These are phyloP conservation scores for Tauraco erythrolophus DNA, from an alignment of 2,113 vertebrate species.

Conservation along the genomic window DNA sequence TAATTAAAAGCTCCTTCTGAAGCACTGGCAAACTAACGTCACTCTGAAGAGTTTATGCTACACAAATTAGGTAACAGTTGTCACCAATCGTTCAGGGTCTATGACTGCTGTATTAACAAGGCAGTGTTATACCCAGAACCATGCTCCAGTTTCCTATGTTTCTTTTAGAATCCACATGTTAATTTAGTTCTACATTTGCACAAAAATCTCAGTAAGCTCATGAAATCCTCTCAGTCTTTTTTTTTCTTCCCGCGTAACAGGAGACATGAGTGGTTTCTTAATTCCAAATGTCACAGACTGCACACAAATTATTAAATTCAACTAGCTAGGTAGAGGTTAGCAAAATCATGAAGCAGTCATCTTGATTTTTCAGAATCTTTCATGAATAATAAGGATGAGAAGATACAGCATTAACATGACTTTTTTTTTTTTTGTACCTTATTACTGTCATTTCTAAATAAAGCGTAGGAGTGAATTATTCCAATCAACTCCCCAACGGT, in stretches of 20 bases:
- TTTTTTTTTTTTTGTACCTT: not conserved
- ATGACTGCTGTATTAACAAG: not conserved
- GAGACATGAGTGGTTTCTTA: not conserved
- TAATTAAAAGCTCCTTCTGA: slow-evolving; percentile 48
- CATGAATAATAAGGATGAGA: not conserved
- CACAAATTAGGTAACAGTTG: not conserved
- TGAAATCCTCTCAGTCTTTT: not conserved
- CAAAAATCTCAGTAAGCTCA: not conserved
- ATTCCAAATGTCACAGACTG: not conserved
- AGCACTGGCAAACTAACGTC: not conserved
- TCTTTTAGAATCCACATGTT: not conserved
- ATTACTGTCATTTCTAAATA: slow-evolving; percentile 53
- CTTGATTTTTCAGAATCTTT: not conserved
- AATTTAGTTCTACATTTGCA: not conserved
- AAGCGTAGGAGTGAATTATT: slow-evolving; percentile 53
- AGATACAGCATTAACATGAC: not conserved
- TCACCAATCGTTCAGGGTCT: not conserved
- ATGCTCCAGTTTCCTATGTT: not conserved
- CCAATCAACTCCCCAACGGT: slow-evolving; percentile 24
- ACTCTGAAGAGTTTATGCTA: not conserved
- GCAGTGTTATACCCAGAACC: not conserved
- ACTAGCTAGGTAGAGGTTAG: not conserved
- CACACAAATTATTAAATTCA: not conserved
- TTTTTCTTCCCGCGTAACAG: not conserved
- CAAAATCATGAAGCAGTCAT: not conserved